These are phyloP conservation scores for Sesamia nonagrioides DNA, from an alignment of 1,140 invertebrate species.

Conservation along the genomic window DNA sequence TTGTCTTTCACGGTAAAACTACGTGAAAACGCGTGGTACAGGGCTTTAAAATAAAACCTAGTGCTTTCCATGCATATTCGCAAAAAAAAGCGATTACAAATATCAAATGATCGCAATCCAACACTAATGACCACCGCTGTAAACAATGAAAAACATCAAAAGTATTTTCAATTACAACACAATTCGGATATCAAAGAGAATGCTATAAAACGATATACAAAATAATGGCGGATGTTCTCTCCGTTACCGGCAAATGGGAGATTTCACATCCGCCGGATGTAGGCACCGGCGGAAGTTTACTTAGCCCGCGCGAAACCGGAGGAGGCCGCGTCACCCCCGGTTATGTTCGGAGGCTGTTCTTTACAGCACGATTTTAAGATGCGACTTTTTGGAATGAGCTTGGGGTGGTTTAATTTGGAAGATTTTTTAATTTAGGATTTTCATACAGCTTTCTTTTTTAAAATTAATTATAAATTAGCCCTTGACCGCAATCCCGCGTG, in stretches of 20 bases:
- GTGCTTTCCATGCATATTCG: neutral
- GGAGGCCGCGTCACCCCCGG: constrained; percentile 54
- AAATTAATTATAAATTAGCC: no score
- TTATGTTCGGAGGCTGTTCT: constrained; percentile 15
- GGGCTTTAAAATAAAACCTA: no score
- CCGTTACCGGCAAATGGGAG: constrained; percentile 56
- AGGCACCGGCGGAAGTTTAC: constrained; percentile 58
- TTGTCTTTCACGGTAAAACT: no score
- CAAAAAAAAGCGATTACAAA: neutral
- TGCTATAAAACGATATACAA: constrained; percentile 50
- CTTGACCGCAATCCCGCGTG: no score
- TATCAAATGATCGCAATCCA: neutral
- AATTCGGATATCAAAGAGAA: constrained; percentile 48
- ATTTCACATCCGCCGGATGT: constrained; percentile 56
- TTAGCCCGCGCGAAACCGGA: constrained; percentile 58
- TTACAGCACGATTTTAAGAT: constrained; percentile 10
- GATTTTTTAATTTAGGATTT: neutral
- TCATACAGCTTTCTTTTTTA: no score
- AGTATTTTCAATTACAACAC: constrained; percentile 28
- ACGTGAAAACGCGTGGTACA: no score
- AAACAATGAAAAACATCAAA: constrained; percentile 10
- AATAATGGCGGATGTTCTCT: constrained; percentile 57
- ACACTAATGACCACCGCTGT: neutral
- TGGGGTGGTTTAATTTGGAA: neutral
- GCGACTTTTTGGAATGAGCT: neutral